These are phyloP conservation scores for Pentamera pediparva DNA, from an alignment of 53 echinoderm and acorn worm genomes.

Conservation along the genomic window DNA sequence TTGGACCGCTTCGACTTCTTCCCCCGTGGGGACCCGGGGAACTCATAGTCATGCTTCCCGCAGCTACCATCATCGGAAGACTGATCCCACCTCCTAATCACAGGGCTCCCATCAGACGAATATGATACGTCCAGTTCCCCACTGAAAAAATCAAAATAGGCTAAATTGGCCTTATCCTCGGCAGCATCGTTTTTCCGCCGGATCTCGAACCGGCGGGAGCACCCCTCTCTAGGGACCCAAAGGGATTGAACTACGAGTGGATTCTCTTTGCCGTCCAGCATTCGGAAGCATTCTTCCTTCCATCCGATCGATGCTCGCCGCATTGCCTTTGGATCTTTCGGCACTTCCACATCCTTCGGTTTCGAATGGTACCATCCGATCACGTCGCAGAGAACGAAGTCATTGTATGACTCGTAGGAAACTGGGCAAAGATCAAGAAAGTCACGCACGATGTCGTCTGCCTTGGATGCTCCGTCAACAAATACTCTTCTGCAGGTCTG, in stretches of 20 bases:
- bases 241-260: conserved; percentile 68
- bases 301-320: conserved; percentile 37
- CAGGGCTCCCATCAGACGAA: not conserved
- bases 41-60: not conserved
- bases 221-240: conserved; percentile 85
- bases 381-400: conserved; percentile 89
- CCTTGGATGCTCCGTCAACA: conserved; percentile 65
- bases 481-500: conserved; percentile 58
- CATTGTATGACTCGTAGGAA: conserved; percentile 54
- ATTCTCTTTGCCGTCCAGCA: conserved; percentile 65
- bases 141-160: conserved; percentile 8
- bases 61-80: too few relatives aligned
- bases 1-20: conserved; percentile 22
- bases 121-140: not conserved
- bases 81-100: not conserved
- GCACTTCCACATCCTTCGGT: not conserved
- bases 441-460: conserved; percentile 74
- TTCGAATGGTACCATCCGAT: conserved; percentile 64
- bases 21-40: not conserved
- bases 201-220: conserved; percentile 81
- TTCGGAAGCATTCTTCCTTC: conserved; percentile 72
- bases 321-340: not conserved
- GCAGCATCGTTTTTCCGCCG: conserved; percentile 52
- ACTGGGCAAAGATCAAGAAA: conserved; percentile 74
- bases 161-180: conserved; percentile 11